These are phyloP conservation scores for Ceratina australensis DNA, from an alignment of 1,140 invertebrate species.

Conservation along the genomic window DNA sequence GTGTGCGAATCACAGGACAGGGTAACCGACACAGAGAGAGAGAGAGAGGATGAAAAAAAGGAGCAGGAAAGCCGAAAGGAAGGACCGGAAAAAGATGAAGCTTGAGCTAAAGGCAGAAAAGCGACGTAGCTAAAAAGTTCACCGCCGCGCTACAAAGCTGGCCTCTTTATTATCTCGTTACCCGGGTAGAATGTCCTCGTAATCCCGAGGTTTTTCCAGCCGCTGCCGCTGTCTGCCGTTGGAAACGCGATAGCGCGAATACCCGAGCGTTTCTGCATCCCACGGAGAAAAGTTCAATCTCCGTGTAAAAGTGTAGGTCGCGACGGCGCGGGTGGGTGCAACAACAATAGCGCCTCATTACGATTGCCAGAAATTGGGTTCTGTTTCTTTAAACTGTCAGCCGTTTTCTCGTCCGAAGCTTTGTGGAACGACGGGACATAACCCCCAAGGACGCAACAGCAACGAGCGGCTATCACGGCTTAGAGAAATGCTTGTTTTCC, in stretches of 20 bases:
- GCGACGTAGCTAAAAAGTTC: slow-evolving; percentile 40
- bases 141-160: slow-evolving; percentile 58
- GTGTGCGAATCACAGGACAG: background rate
- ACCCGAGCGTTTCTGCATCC: slow-evolving; percentile 32
- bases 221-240: slow-evolving; percentile 10
- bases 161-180: slow-evolving; percentile 71
- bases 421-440: background rate
- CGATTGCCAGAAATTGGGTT: slow-evolving; percentile 52
- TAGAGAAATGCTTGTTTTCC: background rate
- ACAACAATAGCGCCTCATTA: slow-evolving; percentile 67
- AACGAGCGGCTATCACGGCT: background rate
- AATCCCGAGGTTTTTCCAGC: slow-evolving; percentile 59
- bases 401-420: slow-evolving; percentile 23
- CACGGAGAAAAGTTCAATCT: slow-evolving; percentile 44
- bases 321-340: slow-evolving; percentile 20
- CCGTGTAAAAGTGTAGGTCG: slow-evolving; percentile 11
- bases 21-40: background rate
- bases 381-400: slow-evolving; percentile 61
- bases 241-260: slow-evolving; percentile 35
- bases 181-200: slow-evolving; percentile 58
- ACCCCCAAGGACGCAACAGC: slow-evolving; percentile 1
- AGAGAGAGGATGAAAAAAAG: background rate
- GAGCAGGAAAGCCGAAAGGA: background rate
- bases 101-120: background rate
- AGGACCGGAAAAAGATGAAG: slow-evolving; percentile 27